These are phyloP conservation scores for Sinonovacula constricta DNA, from an alignment of 1,140 invertebrate species.

Conservation along the genomic window DNA sequence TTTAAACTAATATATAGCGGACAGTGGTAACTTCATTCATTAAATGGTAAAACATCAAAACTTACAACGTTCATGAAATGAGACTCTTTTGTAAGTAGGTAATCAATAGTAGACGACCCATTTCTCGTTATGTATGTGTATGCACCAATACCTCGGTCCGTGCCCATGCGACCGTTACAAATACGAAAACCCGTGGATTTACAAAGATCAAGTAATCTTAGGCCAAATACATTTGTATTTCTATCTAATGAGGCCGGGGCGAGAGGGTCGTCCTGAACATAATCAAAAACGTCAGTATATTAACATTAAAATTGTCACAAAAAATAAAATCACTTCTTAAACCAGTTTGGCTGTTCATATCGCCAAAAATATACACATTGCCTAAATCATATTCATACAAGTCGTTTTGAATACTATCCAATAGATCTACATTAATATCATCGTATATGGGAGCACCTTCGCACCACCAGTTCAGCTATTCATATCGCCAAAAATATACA, in stretches of 20 bases:
- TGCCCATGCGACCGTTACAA: neutral
- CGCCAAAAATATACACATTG: too few relatives aligned
- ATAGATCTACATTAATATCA: constrained; percentile 19
- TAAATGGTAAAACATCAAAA: neutral
- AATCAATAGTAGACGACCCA: neutral
- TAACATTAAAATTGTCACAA: neutral
- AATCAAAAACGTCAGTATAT: too few relatives aligned
- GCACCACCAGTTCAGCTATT: constrained; percentile 14
- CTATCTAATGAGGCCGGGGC: constrained; percentile 10
- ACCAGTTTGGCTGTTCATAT: too few relatives aligned
- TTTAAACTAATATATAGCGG: neutral
- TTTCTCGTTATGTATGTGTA: neutral
- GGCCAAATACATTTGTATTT: neutral
- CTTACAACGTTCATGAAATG: neutral
- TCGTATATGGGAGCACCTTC: constrained; percentile 23
- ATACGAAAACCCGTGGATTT: constrained; percentile 1
- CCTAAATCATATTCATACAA: neutral
- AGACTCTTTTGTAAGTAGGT: neutral
- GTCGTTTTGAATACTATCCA: constrained; percentile 15
- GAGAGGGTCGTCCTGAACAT: constrained; percentile 11
- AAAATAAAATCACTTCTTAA: constrained; percentile 7
- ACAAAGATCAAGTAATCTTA: constrained; percentile 14
- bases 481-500: too few relatives aligned
- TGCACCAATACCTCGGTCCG: too few relatives aligned
- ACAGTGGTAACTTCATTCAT: constrained; percentile 7